Conservation (phyloP, 1,140 invertebrate genomes). For the Parasteatoda tepidariorum region DNA sequence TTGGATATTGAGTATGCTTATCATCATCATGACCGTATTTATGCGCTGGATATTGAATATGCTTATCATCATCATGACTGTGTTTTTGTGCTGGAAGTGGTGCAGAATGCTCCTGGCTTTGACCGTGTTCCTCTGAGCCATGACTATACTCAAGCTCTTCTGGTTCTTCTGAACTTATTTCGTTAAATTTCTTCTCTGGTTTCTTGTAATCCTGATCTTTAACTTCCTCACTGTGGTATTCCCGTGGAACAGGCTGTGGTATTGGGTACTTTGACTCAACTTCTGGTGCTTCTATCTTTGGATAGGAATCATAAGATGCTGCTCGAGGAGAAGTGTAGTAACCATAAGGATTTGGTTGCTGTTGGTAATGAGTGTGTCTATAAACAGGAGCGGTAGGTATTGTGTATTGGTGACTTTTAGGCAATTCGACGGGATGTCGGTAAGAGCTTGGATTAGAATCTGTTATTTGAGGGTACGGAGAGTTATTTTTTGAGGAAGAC, state of each 20-base stretch:
- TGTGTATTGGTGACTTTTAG: background rate
- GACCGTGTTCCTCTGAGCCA: background rate
- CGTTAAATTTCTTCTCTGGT: background rate
- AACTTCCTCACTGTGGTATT: background rate
- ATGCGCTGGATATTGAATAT: background rate
- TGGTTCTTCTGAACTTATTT: background rate
- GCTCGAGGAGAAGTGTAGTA: background rate
- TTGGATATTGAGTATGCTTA: background rate
- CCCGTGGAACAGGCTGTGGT: background rate
- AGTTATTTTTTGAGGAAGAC: background rate
- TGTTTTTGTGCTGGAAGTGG: background rate
- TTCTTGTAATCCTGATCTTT: background rate
- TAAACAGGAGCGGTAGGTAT: background rate
- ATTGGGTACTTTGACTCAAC: background rate
- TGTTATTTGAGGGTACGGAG: conserved; percentile 15
- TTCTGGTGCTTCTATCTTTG: background rate
- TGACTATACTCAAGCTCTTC: conserved; percentile 7
- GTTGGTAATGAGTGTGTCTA: background rate
- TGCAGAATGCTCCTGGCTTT: too few relatives aligned
- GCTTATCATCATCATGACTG: background rate
- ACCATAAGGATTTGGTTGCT: background rate
- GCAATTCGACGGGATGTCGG: background rate
- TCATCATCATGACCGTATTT: too few relatives aligned
- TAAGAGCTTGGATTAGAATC: background rate
- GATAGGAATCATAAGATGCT: background rate